Conservation (phyloP, 53 echinoderm and acorn worm genomes). For the Astropecten irregularis region DNA sequence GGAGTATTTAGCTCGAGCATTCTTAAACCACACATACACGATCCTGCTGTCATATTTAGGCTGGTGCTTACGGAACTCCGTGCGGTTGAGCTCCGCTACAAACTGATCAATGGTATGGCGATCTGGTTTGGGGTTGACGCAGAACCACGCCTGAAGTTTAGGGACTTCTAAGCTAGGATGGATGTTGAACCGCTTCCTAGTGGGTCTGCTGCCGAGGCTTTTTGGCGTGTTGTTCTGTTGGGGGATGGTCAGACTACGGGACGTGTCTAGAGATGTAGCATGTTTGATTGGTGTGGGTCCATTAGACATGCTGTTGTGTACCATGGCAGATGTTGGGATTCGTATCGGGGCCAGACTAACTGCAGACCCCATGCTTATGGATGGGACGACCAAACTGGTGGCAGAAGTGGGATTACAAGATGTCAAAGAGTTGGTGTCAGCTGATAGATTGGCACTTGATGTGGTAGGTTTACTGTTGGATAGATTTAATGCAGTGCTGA, state of each 20-base stretch:
- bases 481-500: constrained; percentile 32
- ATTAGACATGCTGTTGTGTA: constrained; percentile 40
- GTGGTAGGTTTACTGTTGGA: constrained; percentile 16
- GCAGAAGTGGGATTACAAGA: constrained; percentile 17
- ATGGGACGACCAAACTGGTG: constrained; percentile 12
- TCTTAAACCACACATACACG: constrained; percentile 98
- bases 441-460: constrained; percentile 2
- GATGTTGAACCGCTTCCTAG: constrained; percentile 94
- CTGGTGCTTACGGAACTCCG: constrained; percentile 84
- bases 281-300: constrained; percentile 13
- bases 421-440: not conserved
- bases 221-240: constrained; percentile 20
- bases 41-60: constrained; percentile 86
- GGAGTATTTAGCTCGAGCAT: constrained; percentile 91
- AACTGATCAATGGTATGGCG: constrained; percentile 84
- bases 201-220: constrained; percentile 17
- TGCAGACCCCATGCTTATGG: constrained; percentile 11
- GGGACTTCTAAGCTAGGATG: constrained; percentile 92
- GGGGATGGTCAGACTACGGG: not conserved
- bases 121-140: constrained; percentile 84
- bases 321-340: constrained; percentile 36
- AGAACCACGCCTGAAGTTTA: constrained; percentile 90
- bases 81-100: constrained; percentile 84
- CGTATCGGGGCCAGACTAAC: constrained; percentile 21
- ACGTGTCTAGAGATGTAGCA: not conserved